Conservation (phyloP, 2,797 vertebrate genomes). For the Gallinago nigripennis region DNA sequence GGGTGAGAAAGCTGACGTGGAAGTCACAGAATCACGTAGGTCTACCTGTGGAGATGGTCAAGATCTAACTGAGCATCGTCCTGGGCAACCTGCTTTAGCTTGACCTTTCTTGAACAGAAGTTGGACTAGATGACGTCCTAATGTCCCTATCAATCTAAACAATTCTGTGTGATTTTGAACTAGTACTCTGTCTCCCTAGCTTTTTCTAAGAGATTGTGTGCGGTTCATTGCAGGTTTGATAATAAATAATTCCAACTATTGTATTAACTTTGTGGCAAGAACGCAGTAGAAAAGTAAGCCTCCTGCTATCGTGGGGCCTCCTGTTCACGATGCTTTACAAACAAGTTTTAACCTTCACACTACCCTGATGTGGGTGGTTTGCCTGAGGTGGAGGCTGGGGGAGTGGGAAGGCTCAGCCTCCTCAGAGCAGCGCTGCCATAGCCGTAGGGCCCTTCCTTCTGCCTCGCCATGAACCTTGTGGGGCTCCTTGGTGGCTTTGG, state of each 20-base stretch:
- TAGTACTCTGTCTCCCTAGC: background rate
- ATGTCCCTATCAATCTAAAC: background rate
- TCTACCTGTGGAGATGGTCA: background rate
- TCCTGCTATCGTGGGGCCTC: background rate
- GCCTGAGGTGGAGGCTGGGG: background rate
- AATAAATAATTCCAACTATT: background rate
- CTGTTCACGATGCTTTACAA: background rate
- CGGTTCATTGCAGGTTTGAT: background rate
- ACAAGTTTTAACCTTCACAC: background rate
- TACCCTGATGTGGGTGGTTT: rapidly evolving
- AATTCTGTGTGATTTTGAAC: background rate
- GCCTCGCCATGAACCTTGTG: rapidly evolving
- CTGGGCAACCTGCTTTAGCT: background rate
- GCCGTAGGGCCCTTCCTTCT: background rate
- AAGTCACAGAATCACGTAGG: background rate
- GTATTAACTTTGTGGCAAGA: background rate
- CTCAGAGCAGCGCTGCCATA: rapidly evolving
- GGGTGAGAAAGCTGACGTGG: background rate
- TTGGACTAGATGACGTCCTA: background rate
- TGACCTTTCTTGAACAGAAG: background rate
- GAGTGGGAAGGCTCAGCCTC: background rate
- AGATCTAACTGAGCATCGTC: background rate
- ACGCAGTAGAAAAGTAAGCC: background rate
- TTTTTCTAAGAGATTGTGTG: background rate
- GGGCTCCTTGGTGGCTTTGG: rapidly evolving